A percentile compares a stretch with the other conserved stretches of the same genome.
These are phyloP conservation scores for Cercocebus atys DNA, from an alignment of 2,113 vertebrate genomes.

Conservation along the genomic window DNA sequence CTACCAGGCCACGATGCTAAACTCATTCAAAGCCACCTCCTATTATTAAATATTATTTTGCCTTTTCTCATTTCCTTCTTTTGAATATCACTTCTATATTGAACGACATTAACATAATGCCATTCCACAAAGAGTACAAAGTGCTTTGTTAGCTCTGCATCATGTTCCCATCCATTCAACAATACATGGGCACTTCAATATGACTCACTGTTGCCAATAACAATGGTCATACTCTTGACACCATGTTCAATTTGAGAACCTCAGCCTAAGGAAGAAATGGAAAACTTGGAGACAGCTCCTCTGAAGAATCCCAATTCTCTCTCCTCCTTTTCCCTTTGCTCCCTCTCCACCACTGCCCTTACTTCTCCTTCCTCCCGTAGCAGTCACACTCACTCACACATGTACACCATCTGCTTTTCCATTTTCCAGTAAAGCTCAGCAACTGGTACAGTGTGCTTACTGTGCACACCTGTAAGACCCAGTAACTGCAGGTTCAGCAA, in stretches of 20 bases:
- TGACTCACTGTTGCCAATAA: accelerated
- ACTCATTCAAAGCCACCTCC: neutral
- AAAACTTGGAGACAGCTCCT: neutral
- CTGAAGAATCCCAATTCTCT: neutral
- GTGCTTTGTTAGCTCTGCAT: neutral
- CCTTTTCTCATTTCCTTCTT: neutral
- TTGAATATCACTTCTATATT: neutral
- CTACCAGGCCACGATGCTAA: accelerated
- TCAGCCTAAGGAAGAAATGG: neutral
- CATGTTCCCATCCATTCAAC: neutral
- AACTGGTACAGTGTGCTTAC: neutral
- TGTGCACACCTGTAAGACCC: neutral
- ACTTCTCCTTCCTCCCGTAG: neutral
- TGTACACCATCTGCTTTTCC: neutral
- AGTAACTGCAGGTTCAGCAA: neutral
- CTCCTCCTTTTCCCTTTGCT: neutral
- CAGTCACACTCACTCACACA: no score
- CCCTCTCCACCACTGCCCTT: neutral
- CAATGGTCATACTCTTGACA: accelerated
- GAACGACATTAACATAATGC: neutral
- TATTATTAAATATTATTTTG: neutral
- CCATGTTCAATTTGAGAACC: no score
- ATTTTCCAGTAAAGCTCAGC: neutral
- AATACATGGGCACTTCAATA: accelerated
- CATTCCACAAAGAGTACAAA: neutral